phyloP scores from a whole-genome alignment of 2,797 vertebrate species.

The Crenuchus spilurus region DNA sequence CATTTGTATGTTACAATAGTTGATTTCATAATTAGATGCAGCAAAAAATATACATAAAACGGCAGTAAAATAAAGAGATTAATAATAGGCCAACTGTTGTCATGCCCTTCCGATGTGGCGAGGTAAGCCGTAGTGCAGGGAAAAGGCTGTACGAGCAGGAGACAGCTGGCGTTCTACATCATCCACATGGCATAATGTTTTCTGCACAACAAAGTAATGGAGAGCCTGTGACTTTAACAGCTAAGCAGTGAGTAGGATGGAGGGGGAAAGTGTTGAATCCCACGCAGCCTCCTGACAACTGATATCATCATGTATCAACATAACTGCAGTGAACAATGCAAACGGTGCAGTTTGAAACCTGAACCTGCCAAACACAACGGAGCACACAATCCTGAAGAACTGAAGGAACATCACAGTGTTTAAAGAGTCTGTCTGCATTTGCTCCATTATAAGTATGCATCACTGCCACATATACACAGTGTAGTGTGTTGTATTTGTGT shows the following conservation, averaged over 20 bases:
- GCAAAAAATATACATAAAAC: neutral
- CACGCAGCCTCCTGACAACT: constrained; percentile 61
- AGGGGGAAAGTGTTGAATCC: constrained; percentile 58
- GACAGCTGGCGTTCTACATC: constrained; percentile 34
- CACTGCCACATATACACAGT: too few species aligned
- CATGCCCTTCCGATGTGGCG: neutral
- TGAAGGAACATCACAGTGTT: neutral
- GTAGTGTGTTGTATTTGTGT: too few species aligned
- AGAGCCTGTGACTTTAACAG: constrained; percentile 59
- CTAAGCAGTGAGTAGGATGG: constrained; percentile 60
- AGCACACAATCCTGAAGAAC: neutral
- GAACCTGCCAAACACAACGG: constrained; percentile 23
- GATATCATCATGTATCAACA: constrained; percentile 57
- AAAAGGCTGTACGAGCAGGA: neutral
- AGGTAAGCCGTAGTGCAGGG: neutral
- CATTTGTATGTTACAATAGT: neutral
- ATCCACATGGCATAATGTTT: constrained; percentile 38
- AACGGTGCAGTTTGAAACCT: constrained; percentile 46
- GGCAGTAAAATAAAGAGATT: neutral
- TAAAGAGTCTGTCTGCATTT: neutral
- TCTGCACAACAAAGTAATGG: constrained; percentile 49
- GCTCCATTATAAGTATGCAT: too few species aligned
- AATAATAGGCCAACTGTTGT: constrained; percentile 1
- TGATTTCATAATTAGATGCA: neutral
- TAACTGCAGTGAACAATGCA: constrained; percentile 49